These are phyloP conservation scores for Mohoua ochrocephala DNA, from an alignment of 2,113 vertebrate genomes.

Conservation along the genomic window DNA sequence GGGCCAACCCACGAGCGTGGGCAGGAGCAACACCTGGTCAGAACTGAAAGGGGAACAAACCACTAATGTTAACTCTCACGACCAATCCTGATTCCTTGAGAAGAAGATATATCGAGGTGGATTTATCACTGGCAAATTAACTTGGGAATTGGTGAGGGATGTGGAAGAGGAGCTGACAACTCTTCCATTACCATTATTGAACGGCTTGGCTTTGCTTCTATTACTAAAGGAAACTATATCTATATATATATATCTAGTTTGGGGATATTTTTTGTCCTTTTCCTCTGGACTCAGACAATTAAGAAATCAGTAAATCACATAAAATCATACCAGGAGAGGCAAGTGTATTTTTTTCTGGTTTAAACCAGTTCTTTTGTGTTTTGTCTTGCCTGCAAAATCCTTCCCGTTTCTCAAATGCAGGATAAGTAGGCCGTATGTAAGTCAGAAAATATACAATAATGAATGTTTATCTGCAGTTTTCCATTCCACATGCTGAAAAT, in stretches of 20 bases:
- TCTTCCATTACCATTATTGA: neutral
- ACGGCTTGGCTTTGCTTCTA: neutral
- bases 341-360: neutral
- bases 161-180: neutral
- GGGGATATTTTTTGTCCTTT: neutral
- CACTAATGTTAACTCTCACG: neutral
- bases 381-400: neutral
- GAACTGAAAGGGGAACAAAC: neutral
- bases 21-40: neutral
- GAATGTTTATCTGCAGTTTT: neutral
- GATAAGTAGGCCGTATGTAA: neutral
- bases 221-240: neutral
- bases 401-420: neutral
- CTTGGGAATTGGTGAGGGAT: neutral
- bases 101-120: neutral
- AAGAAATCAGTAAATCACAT: neutral
- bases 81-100: neutral
- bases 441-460: neutral
- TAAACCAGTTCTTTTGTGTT: neutral
- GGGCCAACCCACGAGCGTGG: accelerated
- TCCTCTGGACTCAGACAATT: neutral
- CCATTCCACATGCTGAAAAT: neutral
- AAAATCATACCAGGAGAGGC: neutral
- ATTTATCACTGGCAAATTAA: neutral
- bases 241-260: neutral